Conservation (phyloP, 2,888 invertebrate genomes). For the Xiphydria camelus region DNA sequence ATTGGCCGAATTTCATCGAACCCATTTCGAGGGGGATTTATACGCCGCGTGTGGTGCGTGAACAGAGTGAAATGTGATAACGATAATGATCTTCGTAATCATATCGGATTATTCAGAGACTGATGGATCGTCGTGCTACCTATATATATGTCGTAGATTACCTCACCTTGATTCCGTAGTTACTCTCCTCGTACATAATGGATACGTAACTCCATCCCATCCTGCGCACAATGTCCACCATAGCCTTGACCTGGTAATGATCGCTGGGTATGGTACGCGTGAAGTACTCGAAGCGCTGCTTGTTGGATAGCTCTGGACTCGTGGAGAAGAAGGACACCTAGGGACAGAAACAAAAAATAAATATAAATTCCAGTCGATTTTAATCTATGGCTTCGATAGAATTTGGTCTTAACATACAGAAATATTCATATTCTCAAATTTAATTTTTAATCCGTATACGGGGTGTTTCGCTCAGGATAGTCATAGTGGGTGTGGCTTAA, state of each 20-base stretch:
- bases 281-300: constrained; percentile 93
- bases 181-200: constrained; percentile 94
- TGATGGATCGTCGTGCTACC: no score
- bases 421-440: neutral
- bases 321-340: constrained; percentile 97
- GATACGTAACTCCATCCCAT: constrained; percentile 94
- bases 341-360: constrained; percentile 47
- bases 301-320: constrained; percentile 90
- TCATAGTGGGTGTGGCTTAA: no score
- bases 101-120: no score
- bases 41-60: no score
- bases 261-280: constrained; percentile 93
- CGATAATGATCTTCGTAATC: no score
- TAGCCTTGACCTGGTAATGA: constrained; percentile 90
- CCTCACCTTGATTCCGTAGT: constrained; percentile 89
- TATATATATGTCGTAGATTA: neutral
- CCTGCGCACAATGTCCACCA: constrained; percentile 87
- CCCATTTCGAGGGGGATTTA: no score
- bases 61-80: no score
- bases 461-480: no score
- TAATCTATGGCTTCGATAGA: no score
- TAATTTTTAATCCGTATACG: neutral
- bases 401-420: no score
- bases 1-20: no score
- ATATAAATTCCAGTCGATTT: no score